Percentiles rank a stretch among this genome's conserved stretches.
Conservation (phyloP, 1,140 invertebrate genomes). For the Maniola jurtina region DNA sequence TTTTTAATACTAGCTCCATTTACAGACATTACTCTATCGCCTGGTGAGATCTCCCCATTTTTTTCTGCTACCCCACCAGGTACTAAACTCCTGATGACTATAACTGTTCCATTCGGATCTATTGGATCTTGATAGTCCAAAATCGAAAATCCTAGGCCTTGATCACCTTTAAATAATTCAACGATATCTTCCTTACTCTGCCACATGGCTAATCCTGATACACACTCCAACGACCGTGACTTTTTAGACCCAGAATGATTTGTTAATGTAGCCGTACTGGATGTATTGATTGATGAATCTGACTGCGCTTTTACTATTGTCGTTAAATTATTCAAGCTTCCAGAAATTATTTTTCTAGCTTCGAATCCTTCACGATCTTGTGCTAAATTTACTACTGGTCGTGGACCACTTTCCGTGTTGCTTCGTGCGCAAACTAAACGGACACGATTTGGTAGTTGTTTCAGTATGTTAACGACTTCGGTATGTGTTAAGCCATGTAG, state of each 20-base stretch:
- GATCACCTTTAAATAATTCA: constrained; percentile 91
- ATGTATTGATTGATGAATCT: constrained; percentile 89
- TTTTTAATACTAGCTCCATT: constrained; percentile 93
- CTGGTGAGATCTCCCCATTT: constrained; percentile 93
- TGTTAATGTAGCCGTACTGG: constrained; percentile 83
- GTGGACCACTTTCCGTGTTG: constrained; percentile 77
- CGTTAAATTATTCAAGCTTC: constrained; percentile 85
- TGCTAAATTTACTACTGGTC: constrained; percentile 86
- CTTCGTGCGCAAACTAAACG: constrained; percentile 88
- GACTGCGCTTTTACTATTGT: constrained; percentile 92
- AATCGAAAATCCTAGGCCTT: constrained; percentile 96
- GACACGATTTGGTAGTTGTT: constrained; percentile 91
- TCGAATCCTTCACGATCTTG: constrained; percentile 89
- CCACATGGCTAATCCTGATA: constrained; percentile 96
- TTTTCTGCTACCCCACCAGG: constrained; percentile 94
- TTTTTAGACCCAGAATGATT: constrained; percentile 86
- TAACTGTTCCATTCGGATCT: constrained; percentile 93
- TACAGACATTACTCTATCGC: constrained; percentile 93
- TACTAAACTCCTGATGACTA: constrained; percentile 95
- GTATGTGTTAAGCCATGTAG: constrained; percentile 92
- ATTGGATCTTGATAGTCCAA: constrained; percentile 96
- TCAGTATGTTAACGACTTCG: constrained; percentile 93
- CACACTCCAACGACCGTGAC: constrained; percentile 94
- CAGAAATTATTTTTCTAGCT: constrained; percentile 87
- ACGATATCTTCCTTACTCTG: constrained; percentile 92